Percentiles rank a stretch among this genome's conserved stretches.
phyloP scores from a whole-genome alignment of 1,140 invertebrate genomes.

The Lepidostoma basale region DNA sequence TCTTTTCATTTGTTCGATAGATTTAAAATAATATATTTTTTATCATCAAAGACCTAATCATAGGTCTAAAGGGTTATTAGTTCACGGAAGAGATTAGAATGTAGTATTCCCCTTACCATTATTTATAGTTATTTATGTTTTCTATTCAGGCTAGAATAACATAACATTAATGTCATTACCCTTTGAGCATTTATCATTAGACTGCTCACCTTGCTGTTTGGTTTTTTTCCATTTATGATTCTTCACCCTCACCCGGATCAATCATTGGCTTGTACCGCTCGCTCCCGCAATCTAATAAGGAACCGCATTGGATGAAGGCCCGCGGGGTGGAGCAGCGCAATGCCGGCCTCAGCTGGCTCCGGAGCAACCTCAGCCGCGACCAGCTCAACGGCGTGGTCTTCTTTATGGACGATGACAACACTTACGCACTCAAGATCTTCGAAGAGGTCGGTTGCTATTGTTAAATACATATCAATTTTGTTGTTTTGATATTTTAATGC shows the following conservation, averaged over 20 bases:
- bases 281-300: conserved; percentile 52
- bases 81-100: too few species aligned
- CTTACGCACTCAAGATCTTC: conserved; percentile 89
- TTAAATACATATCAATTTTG: too few species aligned
- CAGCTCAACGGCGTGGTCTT: conserved; percentile 82
- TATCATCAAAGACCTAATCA: too few species aligned
- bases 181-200: too few species aligned
- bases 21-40: too few species aligned
- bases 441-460: conserved; percentile 70
- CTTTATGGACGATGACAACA: conserved; percentile 99
- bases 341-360: conserved; percentile 84
- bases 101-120: too few species aligned
- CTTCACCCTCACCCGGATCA: conserved; percentile 8
- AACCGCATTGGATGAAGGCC: conserved; percentile 89
- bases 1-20: too few species aligned
- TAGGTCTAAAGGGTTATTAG: too few species aligned
- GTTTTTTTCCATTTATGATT: conserved; percentile 10
- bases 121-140: too few species aligned
- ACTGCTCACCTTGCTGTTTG: conserved; percentile 28
- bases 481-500: too few species aligned
- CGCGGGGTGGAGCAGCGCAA: conserved; percentile 95
- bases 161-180: too few species aligned
- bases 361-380: conserved; percentile 67
- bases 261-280: conserved; percentile 35
- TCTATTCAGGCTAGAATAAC: too few species aligned